These are phyloP conservation scores for Hedya salicella DNA, from an alignment of 2,888 invertebrate genomes.

Conservation along the genomic window DNA sequence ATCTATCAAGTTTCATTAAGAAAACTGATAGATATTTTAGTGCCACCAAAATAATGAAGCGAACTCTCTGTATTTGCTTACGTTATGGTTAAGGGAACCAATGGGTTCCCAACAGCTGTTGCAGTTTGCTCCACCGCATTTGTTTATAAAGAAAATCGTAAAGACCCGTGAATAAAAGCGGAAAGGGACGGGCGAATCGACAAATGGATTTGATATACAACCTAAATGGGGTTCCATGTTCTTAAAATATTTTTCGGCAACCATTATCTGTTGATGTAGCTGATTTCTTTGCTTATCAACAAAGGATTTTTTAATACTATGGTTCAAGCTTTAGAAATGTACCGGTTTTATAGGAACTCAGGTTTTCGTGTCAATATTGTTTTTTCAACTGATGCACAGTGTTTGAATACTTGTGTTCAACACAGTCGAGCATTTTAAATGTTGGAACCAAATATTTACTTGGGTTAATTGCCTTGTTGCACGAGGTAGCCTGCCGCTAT, in stretches of 20 bases:
- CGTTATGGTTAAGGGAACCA: conserved; percentile 24
- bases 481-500: conserved; percentile 49
- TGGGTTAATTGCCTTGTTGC: conserved; percentile 53
- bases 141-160: conserved; percentile 39
- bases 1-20: background rate
- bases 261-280: conserved; percentile 4
- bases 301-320: conserved; percentile 17
- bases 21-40: too few species aligned
- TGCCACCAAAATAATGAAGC: background rate
- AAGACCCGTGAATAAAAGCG: conserved; percentile 25
- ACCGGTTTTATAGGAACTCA: background rate
- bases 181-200: conserved; percentile 23
- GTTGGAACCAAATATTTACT: conserved; percentile 59
- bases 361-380: background rate
- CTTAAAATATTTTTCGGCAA: conserved; percentile 10
- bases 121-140: conserved; percentile 41
- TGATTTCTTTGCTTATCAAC: background rate
- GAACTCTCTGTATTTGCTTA: conserved; percentile 13
- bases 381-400: background rate
- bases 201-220: conserved; percentile 36
- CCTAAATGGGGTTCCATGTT: conserved; percentile 12
- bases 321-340: background rate
- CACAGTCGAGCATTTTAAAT: conserved; percentile 54
- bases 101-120: conserved; percentile 37
- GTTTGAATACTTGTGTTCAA: conserved; percentile 48